Base-by-base conservation (phyloP, 2,797 vertebrate genomes). In the Hippoglossus hippoglossus region DNA sequence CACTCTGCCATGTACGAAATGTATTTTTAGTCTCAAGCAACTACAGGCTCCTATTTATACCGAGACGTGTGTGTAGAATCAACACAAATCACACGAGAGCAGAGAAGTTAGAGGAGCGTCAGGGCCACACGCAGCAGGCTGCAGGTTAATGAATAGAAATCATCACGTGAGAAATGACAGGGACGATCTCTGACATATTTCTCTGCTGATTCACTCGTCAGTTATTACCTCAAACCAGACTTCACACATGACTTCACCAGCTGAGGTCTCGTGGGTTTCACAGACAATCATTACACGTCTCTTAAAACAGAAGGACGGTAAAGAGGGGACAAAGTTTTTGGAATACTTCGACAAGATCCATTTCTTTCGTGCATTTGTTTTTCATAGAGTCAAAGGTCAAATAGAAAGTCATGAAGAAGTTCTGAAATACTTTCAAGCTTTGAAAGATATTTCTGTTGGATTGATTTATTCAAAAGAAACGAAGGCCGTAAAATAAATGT, bases 11-110 rank as follows among this genome's bases (percentile, higher is more conserved):
- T 70, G 83, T 69, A 80, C 86, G 46, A 66, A 53, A 51, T 59
- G 4, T 90, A 91, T 92, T 92, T 93, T 92, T 89, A 91, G 83
- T 71, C 53, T 24, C 2, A n/a, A 63, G 63, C 51, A 22, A 51
- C 60, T 52, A 12, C 65, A 54, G 31, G 28, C 15, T 50, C 31
- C 64, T 80, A 72, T 85, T 82, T 85, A 75, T 73, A 26, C 58
- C 10, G 64, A 13, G 34, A 70, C 60, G 15, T 55, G 24, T 28
- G 34, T 56, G 28, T 25, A 75, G 26, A 71, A 61, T 77, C 53
- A 73, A 69, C 67, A 70, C 50, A 58, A 55, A 49, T n/a, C 61
- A 18, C 54, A 22, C 10, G 39, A 62, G 46, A 16, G 34, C 10
- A 21, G 46, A 0, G 36, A 65, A 59, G 26, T 31, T 57, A 12